phyloP scores from a whole-genome alignment of 2,113 vertebrate species.

The Burhinus bistriatus region DNA sequence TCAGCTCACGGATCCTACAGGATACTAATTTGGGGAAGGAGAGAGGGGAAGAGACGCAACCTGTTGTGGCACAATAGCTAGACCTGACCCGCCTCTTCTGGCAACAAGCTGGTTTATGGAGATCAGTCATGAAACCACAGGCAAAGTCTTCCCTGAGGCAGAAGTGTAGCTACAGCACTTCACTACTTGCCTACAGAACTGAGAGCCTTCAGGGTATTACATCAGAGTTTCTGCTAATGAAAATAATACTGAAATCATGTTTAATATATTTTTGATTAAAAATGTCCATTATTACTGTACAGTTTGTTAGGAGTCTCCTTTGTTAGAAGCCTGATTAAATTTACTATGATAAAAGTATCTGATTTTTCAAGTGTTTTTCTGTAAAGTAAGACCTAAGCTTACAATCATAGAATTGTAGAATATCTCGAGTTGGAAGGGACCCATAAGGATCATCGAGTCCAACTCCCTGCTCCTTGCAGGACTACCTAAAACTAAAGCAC shows the following conservation, averaged over 20 bases:
- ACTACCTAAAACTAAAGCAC: not conserved
- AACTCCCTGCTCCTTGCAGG: not conserved
- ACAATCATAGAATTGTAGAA: not conserved
- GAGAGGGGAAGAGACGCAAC: not conserved
- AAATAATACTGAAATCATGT: not conserved
- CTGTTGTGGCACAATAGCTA: not conserved
- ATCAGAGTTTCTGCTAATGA: not conserved
- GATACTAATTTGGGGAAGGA: not conserved
- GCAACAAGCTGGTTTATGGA: not conserved
- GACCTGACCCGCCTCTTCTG: not conserved
- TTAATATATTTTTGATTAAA: slow-evolving; percentile 41
- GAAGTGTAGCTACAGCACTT: not conserved
- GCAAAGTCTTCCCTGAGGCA: not conserved
- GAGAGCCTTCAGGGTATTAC: not conserved
- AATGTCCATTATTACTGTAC: not conserved
- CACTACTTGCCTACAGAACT: not conserved
- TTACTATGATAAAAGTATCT: not conserved
- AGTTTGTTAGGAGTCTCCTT: slow-evolving; percentile 8
- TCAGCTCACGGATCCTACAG: not conserved
- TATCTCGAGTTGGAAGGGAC: not conserved
- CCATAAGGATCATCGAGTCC: not conserved
- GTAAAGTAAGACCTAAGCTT: not conserved
- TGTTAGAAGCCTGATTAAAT: not conserved
- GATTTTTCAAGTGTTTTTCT: not conserved
- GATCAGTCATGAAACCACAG: not conserved